Base-by-base conservation (phyloP, 2,888 invertebrate genomes). In the Odiellus spinosus region DNA sequence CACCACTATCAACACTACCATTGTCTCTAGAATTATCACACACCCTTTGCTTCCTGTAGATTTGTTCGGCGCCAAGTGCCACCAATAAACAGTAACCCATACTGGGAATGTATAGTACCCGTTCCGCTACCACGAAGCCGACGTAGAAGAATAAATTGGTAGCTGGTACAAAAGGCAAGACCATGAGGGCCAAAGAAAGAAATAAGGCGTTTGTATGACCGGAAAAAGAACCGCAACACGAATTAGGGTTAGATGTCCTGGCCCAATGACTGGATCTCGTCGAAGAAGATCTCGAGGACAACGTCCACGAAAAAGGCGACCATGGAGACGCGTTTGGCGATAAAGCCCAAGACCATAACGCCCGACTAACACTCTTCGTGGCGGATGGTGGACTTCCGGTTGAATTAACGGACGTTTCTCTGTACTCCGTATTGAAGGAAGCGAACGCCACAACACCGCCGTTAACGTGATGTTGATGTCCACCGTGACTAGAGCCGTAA, bases 121-220 rank as follows among this genome's bases (percentile, higher is more conserved):
- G 76, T 70, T 96, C 96, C 50, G 95, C 96, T 47, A 95, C 83
- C 57, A 96, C 95, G 68, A 96, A 96, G 43, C 96, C 96, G 51
- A 96, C 95, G 68, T 95, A 93, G 72, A 93, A 91, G 68, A 95
- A 80, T 59, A 93, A 71, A 74, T 96, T 96, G 60, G 87, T 82
- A 53, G 95, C 93, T 54, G 93, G 95, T 62, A 95, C 73, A 71
- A 93, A 95, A 52, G 95, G 91, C 58, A 95, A 72, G 56, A 82
- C 76, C 63, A 91, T 75, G 62, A 95, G 77, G 41, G 75, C 70
- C 51, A 75, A 56, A 21, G 70, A 65, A 44, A 61, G 50, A 32
- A 55, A 53, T 45, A 71, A 56, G 44, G 81, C 77, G 55, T 80
- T 71, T 57, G 78, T 76, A 67, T 47, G 45, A 21, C 48, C 33